Conservation (phyloP, 1,140 invertebrate genomes). For the Sweltsa coloradensis region DNA sequence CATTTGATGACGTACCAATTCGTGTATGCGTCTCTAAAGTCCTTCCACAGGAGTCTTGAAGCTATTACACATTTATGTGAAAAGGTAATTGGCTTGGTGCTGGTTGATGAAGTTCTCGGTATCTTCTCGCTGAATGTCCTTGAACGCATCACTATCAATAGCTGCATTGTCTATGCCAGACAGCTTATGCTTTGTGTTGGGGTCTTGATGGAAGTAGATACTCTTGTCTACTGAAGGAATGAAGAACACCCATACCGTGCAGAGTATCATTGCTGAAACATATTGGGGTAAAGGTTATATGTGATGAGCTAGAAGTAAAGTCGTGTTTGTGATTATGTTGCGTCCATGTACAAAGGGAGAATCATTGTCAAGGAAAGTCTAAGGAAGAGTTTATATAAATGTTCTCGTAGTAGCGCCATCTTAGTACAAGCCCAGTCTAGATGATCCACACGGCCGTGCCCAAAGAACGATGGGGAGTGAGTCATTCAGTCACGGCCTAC, state of each 20-base stretch:
- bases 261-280: conserved; percentile 46
- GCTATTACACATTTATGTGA: background rate
- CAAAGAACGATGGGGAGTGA: no score
- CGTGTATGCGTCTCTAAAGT: conserved; percentile 58
- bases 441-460: no score
- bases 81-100: background rate
- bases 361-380: background rate
- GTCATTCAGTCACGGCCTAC: no score
- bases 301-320: background rate
- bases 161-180: background rate
- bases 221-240: conserved; percentile 62
- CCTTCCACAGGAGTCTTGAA: conserved; percentile 42
- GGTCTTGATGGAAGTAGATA: conserved; percentile 60
- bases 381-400: background rate
- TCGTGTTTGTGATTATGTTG: background rate
- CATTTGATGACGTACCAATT: conserved; percentile 63
- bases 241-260: conserved; percentile 59
- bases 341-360: background rate
- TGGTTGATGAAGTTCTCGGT: no score
- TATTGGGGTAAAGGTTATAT: background rate
- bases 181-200: background rate
- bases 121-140: no score
- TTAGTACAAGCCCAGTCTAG: no score
- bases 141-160: background rate
- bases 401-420: no score